Base-by-base conservation (phyloP, 1,140 invertebrate genomes). In the Harpegnathos saltator region DNA sequence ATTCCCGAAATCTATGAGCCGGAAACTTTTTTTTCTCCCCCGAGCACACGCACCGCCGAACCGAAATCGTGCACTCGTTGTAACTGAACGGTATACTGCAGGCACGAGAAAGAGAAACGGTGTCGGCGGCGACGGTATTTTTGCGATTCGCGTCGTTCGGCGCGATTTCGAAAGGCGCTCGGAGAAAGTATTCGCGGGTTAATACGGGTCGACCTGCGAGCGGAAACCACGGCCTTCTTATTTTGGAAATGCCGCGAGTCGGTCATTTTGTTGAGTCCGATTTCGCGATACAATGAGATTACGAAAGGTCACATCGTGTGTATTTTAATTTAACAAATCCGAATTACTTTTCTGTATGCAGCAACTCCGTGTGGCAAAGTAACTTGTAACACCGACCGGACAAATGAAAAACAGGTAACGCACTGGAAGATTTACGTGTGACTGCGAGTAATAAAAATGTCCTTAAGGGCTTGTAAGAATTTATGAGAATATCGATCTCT, bases 1-100 rank as follows among this genome's bases (percentile, higher is more conserved):
- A 77, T 65, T 77, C 44, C n/a, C 59, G 24, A 65, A 65, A 77
- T 77, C 73, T 75, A 75, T 63, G 59, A 75, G 44, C 44, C 26
- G 26, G 26, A 66, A 77, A 54, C 29, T 26, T 66, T 77, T 54
- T 77, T 54, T 77, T 66, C 14, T 66, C 14, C 15, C 4, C 15
- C 11, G 22, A 44, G 38, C 38, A 44, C 61, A 62, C 58, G 59
- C 22, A 74, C 22, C 26, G 12, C 38, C 38, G 12, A 3, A 11
- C 73, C 14, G 26, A 38, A 38, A 54, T n/a, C 44, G n/a, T 17
- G n/a, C n/a, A 11, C 22, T 65, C 24, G 3, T 52, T 65, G 44
- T 29, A 77, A 66, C 15, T 26, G 19, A 22, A 66, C 44, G 26
- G 3, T 3, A 15, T 7, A 56, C n/a, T 9, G 11, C 17, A 11